These are phyloP conservation scores for Todiramphus chloris DNA, from an alignment of 2,113 vertebrate genomes.

Conservation along the genomic window DNA sequence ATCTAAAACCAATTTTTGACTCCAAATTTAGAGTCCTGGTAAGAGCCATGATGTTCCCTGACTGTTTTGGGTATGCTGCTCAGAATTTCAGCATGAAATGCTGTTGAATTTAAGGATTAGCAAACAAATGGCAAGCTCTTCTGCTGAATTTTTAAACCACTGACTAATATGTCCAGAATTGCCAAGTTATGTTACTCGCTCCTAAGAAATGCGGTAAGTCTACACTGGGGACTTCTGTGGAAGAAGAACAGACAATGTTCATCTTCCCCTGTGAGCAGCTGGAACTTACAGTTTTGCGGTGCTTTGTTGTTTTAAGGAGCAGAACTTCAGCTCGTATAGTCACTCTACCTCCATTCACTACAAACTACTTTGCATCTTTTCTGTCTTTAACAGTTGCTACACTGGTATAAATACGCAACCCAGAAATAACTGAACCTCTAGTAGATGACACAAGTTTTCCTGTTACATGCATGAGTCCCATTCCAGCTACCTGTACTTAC, in stretches of 20 bases:
- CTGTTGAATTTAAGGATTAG: not conserved
- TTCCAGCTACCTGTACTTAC: not conserved
- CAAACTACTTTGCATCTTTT: not conserved
- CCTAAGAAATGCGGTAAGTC: not conserved
- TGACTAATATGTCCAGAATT: not conserved
- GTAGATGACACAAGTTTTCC: not conserved
- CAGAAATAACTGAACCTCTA: not conserved
- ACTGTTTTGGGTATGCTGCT: not conserved
- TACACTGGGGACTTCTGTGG: not conserved
- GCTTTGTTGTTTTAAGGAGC: not conserved
- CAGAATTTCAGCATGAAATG: not conserved
- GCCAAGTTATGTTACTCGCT: not conserved
- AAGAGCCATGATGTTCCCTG: not conserved
- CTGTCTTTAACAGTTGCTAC: not conserved
- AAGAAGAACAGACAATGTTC: not conserved
- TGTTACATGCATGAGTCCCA: not conserved
- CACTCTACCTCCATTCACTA: not conserved
- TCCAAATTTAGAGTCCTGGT: not conserved
- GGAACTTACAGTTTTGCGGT: not conserved
- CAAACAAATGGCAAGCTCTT: not conserved
- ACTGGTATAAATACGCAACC: not conserved
- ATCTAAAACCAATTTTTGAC: slow-evolving; percentile 18
- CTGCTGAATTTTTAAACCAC: not conserved
- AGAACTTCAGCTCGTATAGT: not conserved
- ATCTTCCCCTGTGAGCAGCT: not conserved